phyloP scores from a whole-genome alignment of 2,888 invertebrate species.

The Drosophila picticornis region DNA sequence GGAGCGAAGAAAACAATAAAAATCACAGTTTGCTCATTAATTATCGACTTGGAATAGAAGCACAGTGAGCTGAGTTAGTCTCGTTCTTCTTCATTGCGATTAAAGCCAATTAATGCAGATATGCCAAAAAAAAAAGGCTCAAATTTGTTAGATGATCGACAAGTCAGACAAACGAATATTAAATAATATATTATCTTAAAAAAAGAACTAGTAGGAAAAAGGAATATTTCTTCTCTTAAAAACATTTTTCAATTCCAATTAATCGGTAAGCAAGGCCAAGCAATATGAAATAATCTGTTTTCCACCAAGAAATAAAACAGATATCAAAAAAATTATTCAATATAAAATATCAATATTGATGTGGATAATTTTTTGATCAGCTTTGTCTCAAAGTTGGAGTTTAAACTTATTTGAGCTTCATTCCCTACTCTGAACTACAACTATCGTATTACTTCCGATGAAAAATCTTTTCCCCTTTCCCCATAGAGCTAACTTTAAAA shows the following conservation, averaged over 20 bases:
- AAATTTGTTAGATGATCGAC: not conserved
- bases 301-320: not conserved
- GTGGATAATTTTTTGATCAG: not conserved
- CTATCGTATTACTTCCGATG: not conserved
- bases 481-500: not conserved
- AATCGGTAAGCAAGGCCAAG: too few species aligned
- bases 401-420: not conserved
- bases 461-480: not conserved
- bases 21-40: too few species aligned
- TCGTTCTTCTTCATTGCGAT: not conserved
- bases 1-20: too few species aligned
- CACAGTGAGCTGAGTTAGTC: too few species aligned
- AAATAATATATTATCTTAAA: not conserved
- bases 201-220: not conserved
- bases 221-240: accelerated
- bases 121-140: not conserved
- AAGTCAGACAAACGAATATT: not conserved
- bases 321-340: not conserved
- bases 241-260: too few species aligned
- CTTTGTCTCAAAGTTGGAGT: not conserved
- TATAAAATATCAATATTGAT: not conserved
- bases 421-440: not conserved
- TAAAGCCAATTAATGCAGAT: not conserved
- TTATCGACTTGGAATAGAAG: too few species aligned
- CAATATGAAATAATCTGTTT: not conserved